Conservation (phyloP, 2,888 invertebrate species). For the Drosophila barbarae region DNA sequence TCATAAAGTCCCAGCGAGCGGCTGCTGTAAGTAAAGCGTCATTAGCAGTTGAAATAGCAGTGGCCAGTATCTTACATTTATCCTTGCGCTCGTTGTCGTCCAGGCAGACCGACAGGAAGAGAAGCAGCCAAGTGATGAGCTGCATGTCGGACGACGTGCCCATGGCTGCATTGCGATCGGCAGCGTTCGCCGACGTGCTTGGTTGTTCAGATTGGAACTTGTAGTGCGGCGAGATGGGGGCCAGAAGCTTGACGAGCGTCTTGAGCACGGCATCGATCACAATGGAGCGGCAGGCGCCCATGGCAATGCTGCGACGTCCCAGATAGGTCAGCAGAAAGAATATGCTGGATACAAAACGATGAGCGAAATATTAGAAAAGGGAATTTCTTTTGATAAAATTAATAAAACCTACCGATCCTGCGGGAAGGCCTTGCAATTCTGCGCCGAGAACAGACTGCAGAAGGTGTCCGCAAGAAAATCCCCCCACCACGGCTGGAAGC, state of each 20-base stretch:
- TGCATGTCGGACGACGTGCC: conserved; percentile 82
- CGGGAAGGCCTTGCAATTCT: conserved; percentile 89
- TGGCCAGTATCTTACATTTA: conserved; percentile 72
- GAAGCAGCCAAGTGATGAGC: conserved; percentile 87
- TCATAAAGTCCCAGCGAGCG: conserved; percentile 93
- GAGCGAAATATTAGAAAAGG: background rate
- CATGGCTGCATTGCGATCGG: conserved; percentile 77
- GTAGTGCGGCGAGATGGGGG: conserved; percentile 80
- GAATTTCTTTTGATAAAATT: background rate
- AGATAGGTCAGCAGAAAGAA: conserved; percentile 92
- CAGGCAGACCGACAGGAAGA: conserved; percentile 88
- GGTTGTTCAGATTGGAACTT: conserved; percentile 70
- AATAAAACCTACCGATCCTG: conserved; percentile 86
- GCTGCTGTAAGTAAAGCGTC: conserved; percentile 62
- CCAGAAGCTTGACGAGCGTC: conserved; percentile 82
- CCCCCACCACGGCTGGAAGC: conserved; percentile 93
- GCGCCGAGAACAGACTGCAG: conserved; percentile 87
- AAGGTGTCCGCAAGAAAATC: conserved; percentile 91
- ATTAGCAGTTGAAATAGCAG: background rate
- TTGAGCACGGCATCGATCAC: conserved; percentile 84
- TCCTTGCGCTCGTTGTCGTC: conserved; percentile 81
- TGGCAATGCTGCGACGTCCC: conserved; percentile 88
- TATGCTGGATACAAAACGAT: conserved; percentile 82
- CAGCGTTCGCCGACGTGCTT: conserved; percentile 74
- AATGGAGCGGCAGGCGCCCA: conserved; percentile 82